Evolutionary conservation across 2,797 vertebrate species (phyloP).

Genomic region (Galaxias olidus): DNA sequence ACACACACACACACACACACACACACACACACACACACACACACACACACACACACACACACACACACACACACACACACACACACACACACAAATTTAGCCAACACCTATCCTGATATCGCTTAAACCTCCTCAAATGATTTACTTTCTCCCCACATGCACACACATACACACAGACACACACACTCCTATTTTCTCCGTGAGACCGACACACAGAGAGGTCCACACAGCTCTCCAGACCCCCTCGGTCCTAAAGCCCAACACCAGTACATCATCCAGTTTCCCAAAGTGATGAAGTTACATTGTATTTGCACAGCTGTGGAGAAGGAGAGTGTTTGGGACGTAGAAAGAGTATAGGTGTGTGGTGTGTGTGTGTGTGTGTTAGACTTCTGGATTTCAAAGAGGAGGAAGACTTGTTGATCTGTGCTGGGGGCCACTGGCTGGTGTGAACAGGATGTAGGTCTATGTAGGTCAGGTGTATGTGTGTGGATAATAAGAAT

Average conservation of each 20-base stretch:
- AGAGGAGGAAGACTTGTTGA: constrained; percentile 21
- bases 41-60: not conserved
- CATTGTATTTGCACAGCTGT: constrained; percentile 71
- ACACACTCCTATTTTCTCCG: not conserved
- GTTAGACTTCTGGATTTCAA: constrained; percentile 46
- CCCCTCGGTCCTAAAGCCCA: constrained; percentile 40
- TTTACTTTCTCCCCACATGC: not conserved
- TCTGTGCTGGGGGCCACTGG: constrained; percentile 18
- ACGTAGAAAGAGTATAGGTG: not conserved
- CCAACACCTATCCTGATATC: not conserved
- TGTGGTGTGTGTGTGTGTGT: constrained; percentile 25
- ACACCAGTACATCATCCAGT: constrained; percentile 64
- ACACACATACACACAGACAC: not conserved
- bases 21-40: not conserved
- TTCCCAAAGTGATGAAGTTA: constrained; percentile 50
- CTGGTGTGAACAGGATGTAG: too few relatives aligned
- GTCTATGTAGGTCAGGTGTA: too few relatives aligned
- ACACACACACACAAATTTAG: not conserved
- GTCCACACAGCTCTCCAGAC: constrained; percentile 14
- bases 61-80: not conserved
- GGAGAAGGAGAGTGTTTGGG: constrained; percentile 19
- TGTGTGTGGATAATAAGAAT: too few relatives aligned
- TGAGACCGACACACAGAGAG: constrained; percentile 13
- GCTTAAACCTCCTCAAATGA: not conserved
- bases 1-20: too few relatives aligned